Percentiles rank a stretch among this genome's conserved stretches.
Evolutionary conservation across 2,113 vertebrate species (phyloP).

Genomic region (Alethe diademata): DNA sequence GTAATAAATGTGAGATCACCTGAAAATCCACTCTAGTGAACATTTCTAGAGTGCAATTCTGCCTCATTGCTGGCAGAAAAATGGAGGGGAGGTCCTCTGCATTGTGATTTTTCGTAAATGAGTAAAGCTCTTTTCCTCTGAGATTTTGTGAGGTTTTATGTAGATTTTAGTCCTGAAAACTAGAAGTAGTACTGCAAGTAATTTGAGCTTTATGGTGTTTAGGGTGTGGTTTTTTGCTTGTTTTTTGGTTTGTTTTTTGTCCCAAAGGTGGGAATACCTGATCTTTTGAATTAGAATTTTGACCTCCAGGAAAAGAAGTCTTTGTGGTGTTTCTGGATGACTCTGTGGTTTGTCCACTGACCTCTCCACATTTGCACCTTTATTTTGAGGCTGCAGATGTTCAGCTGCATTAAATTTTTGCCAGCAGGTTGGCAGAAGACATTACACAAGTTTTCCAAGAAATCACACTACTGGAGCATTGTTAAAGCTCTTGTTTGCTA

Average conservation of each 20-base stretch:
- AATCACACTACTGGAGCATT: rapidly evolving
- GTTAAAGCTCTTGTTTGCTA: not conserved
- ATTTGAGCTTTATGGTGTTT: not conserved
- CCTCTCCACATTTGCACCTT: not conserved
- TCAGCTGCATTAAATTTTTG: not conserved
- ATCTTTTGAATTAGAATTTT: not conserved
- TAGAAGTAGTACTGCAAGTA: not conserved
- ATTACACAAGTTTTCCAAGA: not conserved
- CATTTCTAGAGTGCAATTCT: not conserved
- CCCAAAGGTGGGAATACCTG: not conserved
- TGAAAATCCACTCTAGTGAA: not conserved
- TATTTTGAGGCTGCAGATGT: not conserved
- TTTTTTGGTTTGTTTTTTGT: not conserved
- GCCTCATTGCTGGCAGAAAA: not conserved
- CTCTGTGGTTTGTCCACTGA: not conserved
- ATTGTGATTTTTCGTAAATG: not conserved
- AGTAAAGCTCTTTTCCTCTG: not conserved
- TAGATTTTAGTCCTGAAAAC: not conserved
- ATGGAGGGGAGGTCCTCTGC: not conserved
- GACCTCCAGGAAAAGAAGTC: not conserved
- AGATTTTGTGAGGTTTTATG: not conserved
- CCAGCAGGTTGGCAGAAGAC: not conserved
- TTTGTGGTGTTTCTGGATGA: not conserved
- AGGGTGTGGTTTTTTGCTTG: too few relatives aligned
- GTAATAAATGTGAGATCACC: not conserved